Evolutionary conservation across 2,113 vertebrate species (phyloP), one percentile per base, ranked within the genome.

Genomic region (Lanius ludovicianus): DNA sequence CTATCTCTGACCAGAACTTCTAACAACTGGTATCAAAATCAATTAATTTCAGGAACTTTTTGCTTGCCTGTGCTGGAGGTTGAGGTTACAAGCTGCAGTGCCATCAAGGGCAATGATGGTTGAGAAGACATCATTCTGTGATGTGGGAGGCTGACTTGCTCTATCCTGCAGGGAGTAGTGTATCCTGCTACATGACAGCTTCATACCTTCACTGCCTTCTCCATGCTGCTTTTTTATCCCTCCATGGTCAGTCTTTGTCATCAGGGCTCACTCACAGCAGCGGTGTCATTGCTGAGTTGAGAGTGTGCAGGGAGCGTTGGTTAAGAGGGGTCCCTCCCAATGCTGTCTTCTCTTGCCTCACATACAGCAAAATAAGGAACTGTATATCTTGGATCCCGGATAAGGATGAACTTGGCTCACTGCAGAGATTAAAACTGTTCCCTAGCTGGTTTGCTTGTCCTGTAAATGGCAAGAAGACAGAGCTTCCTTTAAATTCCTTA

Each of bases 201-300:
- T 77, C n/a, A 49, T 23, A 14, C 41, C 57, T 56, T 84, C 44
- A 8, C 70, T 76, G 44, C 63, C 28, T 80, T 76, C 41, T 31
- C 28, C 4, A 1, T 49, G 57, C 53, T 83, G 50, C 44, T 83
- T 52, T 79, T 39, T 35, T 50, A 1, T 47, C 13, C 35, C 41
- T 68, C 60, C 46, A 30, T 8, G 5, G 10, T 25, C 0, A 1
- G 50, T 23, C 25, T 81, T 65, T 65, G 35, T 65, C 21, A 21
- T 59, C 28, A 17, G 63, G 53, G 59, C 59, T 63, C 0, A 1
- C 44, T 81, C 1, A 3, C 42, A 59, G 82, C 60, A 67, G 65
- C 0, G 0, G 25, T 59, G 10, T 11, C 7, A 1, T 78, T 0
- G 1, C 37, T 47, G 42, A 35, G 39, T 10, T 80, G n/a, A 56